Evolutionary conservation across 2,888 invertebrate genomes (phyloP), one percentile per base, ranked within the genome.

Genomic region (Drosophila kuntzei): DNA sequence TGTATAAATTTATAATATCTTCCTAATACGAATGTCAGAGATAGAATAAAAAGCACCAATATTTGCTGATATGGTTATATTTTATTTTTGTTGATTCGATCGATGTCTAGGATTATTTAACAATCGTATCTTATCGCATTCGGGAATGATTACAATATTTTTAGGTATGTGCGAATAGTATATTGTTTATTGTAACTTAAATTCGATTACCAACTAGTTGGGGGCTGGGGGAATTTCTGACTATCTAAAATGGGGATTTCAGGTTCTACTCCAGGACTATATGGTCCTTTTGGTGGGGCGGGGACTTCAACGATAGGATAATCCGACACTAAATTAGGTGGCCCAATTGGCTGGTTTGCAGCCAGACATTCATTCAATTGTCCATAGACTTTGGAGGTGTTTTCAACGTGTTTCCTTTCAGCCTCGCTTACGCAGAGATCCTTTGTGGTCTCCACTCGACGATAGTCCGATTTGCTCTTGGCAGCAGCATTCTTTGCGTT

Each of bases 341-440:
- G 8, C 20, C 2, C 20, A 39, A 2, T 2, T 36, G 32, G 8
- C 4, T 29, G 8, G 5, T 41, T 32, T 8, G 11, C 36, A 7
- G 41, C 12, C 4, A 80, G 39, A 14, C 83, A 81, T 8, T 8
- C 16, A 46, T 82, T 81, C 11, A 82, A 39, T 5, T 46, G 11
- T 0, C 37, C 60, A n/a, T 82, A 80, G 47, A 55, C 65, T 2
- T 0, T 0, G 3, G 39, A 16, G 1, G 80, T 83, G 4, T 39
- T 20, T 32, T 67, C 69, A 6, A 83, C 83, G 20, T 71, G 83
- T 1, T 5, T 41, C n/a, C 55, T 44, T 27, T 81, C 69, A 3
- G 78, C 77, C 0, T 55, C 11, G 4, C 47, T 72, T 0, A 70
- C 11, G 37, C 80, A 80, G 7, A 46, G 4, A 1, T 14, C 11